Evolutionary conservation across 2,888 invertebrate species (phyloP), one percentile per base, ranked within the genome.

Genomic region (Adelognathus sp.): DNA sequence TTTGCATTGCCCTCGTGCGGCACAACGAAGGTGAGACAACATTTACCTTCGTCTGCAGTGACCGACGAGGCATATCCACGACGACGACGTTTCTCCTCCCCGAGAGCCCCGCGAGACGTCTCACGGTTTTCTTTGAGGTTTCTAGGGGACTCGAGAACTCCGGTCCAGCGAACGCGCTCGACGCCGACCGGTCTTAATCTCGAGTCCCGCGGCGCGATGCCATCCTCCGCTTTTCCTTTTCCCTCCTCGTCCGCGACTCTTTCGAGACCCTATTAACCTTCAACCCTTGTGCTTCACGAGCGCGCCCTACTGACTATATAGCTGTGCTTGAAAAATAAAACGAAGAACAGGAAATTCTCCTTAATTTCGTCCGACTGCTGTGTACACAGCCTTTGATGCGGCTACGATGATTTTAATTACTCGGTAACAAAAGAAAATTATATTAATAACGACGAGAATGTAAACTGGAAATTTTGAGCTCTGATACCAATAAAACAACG

Each of bases 11-110:
- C 78, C 71, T 80, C 78, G 81, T 84, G 76, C 69, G 79, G 75
- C 79, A 78, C n/a, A n/a, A n/a, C 84, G 80, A 11, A 83, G 83
- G 80, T 85, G 77, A 82, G 82, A 85, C 83, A 83, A 85, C 85
- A 85, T 86, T 86, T 86, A 83, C 85, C 77, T 80, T n/a, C 82
- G 81, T 82, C 69, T 78, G 76, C 67, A 60, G 58, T 46, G 75
- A 60, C 46, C 54, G 54, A 54, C 56, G 44, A 33, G 61, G n/a
- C n/a, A n/a, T n/a, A n/a, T n/a, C 61, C 24, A 4, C 6, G 14
- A 24, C 24, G 39, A n/a, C 29, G 67, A 50, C 50, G 50, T 50
- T 50, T 41, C 24, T 54, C 24, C 46, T 67, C 72, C 56, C 61
- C 46, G 31, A 6, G 39, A 39, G 60, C 27, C 29, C 44, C 70